Evolutionary conservation across 1,140 invertebrate species (phyloP).

Genomic region (Pogonomyrmex barbatus): DNA sequence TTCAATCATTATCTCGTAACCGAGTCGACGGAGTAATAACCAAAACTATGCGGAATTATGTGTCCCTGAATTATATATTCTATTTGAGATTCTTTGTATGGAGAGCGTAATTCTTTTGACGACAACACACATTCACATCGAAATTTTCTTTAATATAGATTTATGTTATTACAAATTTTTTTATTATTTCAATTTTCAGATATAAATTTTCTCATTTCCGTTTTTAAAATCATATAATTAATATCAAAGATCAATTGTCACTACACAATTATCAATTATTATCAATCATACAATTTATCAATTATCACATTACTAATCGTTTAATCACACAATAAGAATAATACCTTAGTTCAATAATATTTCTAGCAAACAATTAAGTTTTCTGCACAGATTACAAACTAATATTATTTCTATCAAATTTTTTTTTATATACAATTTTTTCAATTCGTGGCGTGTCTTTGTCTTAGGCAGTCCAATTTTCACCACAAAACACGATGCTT

Average conservation of each 20-base stretch:
- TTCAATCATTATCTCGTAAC: background rate
- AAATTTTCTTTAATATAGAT: background rate
- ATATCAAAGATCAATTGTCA: background rate
- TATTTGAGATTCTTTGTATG: background rate
- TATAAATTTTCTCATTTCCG: background rate
- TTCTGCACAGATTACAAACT: background rate
- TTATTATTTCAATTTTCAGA: background rate
- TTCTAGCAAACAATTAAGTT: background rate
- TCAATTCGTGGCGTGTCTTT: background rate
- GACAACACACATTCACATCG: background rate
- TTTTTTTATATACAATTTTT: background rate
- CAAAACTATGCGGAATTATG: background rate
- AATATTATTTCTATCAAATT: background rate
- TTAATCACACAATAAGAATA: background rate
- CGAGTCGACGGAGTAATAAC: background rate
- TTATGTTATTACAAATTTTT: background rate
- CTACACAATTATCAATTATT: too few species aligned
- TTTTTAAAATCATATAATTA: background rate
- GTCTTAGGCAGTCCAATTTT: background rate
- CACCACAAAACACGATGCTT: background rate
- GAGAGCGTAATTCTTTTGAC: background rate
- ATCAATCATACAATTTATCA: too few species aligned
- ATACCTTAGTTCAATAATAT: background rate
- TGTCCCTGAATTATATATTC: background rate
- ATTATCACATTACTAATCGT: background rate